A percentile compares a stretch with the other conserved stretches of the same genome.
Conservation (phyloP, 2,888 invertebrate genomes). For the Plebejus anna region DNA sequence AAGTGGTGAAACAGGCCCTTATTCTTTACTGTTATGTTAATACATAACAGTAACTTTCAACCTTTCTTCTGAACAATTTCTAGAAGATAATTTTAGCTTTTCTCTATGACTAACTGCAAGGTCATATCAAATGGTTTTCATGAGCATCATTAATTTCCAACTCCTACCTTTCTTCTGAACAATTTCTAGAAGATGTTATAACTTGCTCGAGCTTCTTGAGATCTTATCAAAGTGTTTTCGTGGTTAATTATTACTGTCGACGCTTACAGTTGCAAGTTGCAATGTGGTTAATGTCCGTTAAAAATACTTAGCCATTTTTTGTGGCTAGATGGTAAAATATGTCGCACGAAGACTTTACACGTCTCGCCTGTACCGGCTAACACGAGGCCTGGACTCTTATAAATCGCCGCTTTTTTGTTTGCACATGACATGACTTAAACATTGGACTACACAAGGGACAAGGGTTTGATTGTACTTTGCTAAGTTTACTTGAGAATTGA, state of each 20-base stretch:
- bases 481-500: background rate
- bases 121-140: too few species aligned
- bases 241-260: background rate
- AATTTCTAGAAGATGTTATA: too few species aligned
- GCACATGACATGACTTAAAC: slow-evolving; percentile 11
- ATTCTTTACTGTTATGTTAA: too few species aligned
- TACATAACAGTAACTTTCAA: too few species aligned
- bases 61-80: too few species aligned
- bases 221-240: too few species aligned
- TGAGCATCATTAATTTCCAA: too few species aligned
- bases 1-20: too few species aligned
- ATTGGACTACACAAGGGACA: background rate
- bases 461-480: background rate
- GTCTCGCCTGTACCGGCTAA: background rate
- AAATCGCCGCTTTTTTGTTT: slow-evolving; percentile 10
- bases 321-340: background rate
- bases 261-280: background rate
- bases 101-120: too few species aligned
- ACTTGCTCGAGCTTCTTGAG: too few species aligned
- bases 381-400: background rate
- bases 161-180: too few species aligned
- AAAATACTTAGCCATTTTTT: background rate
- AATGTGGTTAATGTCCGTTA: background rate
- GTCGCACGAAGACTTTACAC: background rate
- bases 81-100: too few species aligned